Base-by-base conservation (phyloP, 2,888 invertebrate genomes). In the Sycophila texana region DNA sequence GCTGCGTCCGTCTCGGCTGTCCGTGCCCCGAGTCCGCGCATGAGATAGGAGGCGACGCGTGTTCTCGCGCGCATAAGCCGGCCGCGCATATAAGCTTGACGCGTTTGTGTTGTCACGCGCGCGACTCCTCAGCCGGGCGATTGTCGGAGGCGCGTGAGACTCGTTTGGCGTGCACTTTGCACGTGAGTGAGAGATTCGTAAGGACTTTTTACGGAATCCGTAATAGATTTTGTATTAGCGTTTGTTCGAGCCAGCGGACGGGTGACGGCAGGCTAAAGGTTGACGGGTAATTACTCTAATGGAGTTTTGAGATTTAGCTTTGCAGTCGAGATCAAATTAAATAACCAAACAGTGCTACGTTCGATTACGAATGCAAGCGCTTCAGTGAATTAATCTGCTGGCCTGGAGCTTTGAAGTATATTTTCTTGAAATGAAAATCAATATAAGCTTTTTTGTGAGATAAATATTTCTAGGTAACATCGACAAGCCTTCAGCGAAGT, bases 21-120 rank as follows among this genome's bases (percentile, higher is more conserved):
- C 57, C 18, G 60, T 22, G 16, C 16, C 61, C 16, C 30, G 30
- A 13, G 51, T 49, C 66, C 39, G 66, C 51, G 30, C 61, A 66
- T 61, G 58, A 58, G 61, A 68, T 68, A 68, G n/a, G 61, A 68
- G 68, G 55, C 20, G 68, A 75, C 75, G 39, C 68, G 68, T 75
- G 75, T 75, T 75, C 68, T 75, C 75, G 61, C 75, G 68, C 75
- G 58, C 60, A 49, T 3, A 26, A n/a, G n/a, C n/a, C n/a, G n/a
- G n/a, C n/a, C n/a, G n/a, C 75, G 58, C 60, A 49, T 3, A 26
- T 26, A 26, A 22, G 67, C 60, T 67, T 67, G 74, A 74, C 74
- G 67, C 74, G 74, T 74, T 67, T 60, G 74, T 74, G 60, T 67
- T 67, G 74, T 74, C 74, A 67, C 67, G 63, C 58, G 53, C 53